These are phyloP conservation scores for Nebria salina DNA, from an alignment of 2,888 invertebrate species.

Conservation along the genomic window DNA sequence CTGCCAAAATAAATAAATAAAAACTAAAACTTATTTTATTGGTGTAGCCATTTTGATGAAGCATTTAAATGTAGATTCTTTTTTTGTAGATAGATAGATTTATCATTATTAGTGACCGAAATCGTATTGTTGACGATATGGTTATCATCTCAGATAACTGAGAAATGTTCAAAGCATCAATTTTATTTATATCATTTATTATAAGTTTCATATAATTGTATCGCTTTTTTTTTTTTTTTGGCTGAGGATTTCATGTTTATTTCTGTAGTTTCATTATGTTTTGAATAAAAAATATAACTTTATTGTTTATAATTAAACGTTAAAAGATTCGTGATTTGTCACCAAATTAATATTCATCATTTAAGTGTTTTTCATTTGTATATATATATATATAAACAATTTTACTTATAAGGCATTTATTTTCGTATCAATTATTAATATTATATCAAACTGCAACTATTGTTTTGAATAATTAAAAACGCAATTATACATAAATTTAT, in stretches of 20 bases:
- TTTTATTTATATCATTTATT: conserved; percentile 27
- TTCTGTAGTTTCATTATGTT: conserved; percentile 8
- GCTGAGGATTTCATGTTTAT: background rate
- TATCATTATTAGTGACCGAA: conserved; percentile 3
- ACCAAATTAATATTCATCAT: background rate
- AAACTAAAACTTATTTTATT: conserved; percentile 14
- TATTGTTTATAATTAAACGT: background rate
- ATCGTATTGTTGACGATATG: conserved; percentile 3
- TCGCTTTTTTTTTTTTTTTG: background rate
- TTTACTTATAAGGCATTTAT: background rate
- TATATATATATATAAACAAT: background rate
- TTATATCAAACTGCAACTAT: background rate
- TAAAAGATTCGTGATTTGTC: background rate
- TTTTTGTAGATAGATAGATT: conserved; percentile 35
- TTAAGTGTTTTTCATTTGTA: background rate
- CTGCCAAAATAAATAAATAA: conserved; percentile 29
- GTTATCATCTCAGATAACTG: background rate
- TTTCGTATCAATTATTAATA: background rate
- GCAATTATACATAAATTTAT: background rate
- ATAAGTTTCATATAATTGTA: background rate
- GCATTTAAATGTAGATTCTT: conserved; percentile 36
- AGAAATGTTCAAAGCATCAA: conserved; percentile 10
- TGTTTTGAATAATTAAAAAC: background rate
- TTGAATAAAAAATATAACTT: background rate
- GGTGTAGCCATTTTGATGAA: conserved; percentile 27